phyloP scores from a whole-genome alignment of 2,888 invertebrate species.

The Campoplex nolae region DNA sequence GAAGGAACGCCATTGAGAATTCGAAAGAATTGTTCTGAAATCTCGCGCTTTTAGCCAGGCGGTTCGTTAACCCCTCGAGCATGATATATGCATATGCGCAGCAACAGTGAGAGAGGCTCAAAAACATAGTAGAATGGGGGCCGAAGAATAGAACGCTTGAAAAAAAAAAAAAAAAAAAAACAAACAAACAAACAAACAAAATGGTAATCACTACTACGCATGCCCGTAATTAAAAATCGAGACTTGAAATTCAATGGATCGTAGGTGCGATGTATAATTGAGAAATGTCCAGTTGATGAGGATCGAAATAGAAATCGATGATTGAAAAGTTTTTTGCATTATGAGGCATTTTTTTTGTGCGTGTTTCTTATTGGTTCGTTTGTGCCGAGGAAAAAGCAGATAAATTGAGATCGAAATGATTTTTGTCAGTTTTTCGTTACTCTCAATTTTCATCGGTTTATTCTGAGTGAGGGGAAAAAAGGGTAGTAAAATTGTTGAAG shows the following conservation, averaged over 20 bases:
- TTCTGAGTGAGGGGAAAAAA: neutral
- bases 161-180: neutral
- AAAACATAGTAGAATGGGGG: neutral
- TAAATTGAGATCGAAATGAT: neutral
- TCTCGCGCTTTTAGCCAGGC: constrained; percentile 46
- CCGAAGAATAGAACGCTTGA: neutral
- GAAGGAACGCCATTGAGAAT: constrained; percentile 61
- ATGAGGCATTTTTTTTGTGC: neutral
- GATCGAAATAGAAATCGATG: neutral
- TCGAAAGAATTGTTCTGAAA: constrained; percentile 67
- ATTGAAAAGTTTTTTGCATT: neutral
- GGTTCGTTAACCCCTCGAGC: constrained; percentile 68
- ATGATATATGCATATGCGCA: constrained; percentile 53
- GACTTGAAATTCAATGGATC: neutral
- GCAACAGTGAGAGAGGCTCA: constrained; percentile 27
- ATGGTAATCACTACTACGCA: neutral
- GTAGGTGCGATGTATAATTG: neutral
- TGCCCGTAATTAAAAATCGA: neutral
- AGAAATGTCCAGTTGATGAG: neutral
- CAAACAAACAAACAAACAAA: neutral
- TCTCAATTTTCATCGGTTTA: constrained; percentile 1
- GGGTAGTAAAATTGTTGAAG: constrained; percentile 4
- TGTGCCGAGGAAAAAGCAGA: neutral
- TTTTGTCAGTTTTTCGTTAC: neutral
- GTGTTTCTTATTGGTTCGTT: neutral